Percentiles rank a stretch among this genome's conserved stretches.
These are phyloP conservation scores for Pachliopta kotzebuea DNA, from an alignment of 2,888 invertebrate species.

Conservation along the genomic window DNA sequence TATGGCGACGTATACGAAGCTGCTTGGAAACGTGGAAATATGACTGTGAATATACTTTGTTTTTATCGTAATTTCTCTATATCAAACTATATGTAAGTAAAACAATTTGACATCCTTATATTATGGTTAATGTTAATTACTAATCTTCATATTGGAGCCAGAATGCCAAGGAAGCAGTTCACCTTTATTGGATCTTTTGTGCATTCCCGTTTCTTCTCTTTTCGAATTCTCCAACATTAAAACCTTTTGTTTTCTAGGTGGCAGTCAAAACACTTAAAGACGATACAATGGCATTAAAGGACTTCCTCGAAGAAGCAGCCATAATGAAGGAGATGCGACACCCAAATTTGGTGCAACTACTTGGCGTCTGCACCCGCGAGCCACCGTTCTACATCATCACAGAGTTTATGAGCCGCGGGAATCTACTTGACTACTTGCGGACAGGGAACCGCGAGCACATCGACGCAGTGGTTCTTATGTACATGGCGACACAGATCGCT, in stretches of 20 bases:
- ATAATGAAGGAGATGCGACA: slow-evolving; percentile 99
- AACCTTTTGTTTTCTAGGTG: slow-evolving; percentile 68
- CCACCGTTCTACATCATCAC: slow-evolving; percentile 99
- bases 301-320: slow-evolving; percentile 98
- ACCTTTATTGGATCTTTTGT: too few species aligned
- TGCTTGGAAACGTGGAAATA: slow-evolving; percentile 96
- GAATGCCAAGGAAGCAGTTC: too few species aligned
- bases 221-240: neutral
- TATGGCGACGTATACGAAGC: slow-evolving; percentile 99
- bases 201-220: too few species aligned
- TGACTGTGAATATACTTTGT: slow-evolving; percentile 82
- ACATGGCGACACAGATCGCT: slow-evolving; percentile 99
- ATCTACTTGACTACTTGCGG: slow-evolving; percentile 96
- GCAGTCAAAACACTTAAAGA: slow-evolving; percentile 99
- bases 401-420: slow-evolving; percentile 99
- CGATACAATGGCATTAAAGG: slow-evolving; percentile 99
- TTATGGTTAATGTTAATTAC: too few species aligned
- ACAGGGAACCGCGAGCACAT: slow-evolving; percentile 92
- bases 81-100: too few species aligned
- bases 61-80: too few species aligned
- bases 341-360: slow-evolving; percentile 97
- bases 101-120: too few species aligned
- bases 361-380: slow-evolving; percentile 98
- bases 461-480: slow-evolving; percentile 97
- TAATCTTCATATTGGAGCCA: too few species aligned